Conservation (phyloP, 2,113 vertebrate species). For the Elachura formosa region DNA sequence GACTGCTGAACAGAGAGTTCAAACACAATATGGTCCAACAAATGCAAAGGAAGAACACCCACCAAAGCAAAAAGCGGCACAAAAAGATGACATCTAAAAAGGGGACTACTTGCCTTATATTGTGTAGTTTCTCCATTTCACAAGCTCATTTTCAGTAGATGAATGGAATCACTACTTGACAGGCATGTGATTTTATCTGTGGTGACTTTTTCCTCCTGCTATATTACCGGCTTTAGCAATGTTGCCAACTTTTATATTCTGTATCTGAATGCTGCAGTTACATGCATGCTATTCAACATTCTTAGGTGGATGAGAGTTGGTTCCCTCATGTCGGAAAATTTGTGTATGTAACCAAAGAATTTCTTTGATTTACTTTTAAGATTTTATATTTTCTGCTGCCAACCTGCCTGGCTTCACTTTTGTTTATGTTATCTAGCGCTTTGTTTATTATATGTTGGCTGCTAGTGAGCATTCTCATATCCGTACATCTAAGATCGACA, state of each 20-base stretch:
- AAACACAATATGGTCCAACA: background rate
- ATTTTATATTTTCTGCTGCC: background rate
- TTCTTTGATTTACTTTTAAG: background rate
- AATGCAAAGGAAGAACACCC: background rate
- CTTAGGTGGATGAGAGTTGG: background rate
- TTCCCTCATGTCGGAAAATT: background rate
- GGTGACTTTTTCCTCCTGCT: background rate
- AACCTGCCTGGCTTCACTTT: background rate
- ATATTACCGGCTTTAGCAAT: background rate
- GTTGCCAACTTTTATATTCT: background rate
- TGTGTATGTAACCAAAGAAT: background rate
- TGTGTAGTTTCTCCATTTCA: background rate
- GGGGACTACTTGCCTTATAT: background rate
- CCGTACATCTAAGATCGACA: accelerated
- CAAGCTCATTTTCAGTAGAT: background rate
- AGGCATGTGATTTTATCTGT: background rate
- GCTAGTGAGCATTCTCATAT: background rate
- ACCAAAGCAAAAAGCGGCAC: background rate
- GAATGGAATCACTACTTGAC: background rate
- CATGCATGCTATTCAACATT: background rate
- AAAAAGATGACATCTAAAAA: background rate
- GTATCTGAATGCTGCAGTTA: background rate
- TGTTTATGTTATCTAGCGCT: background rate
- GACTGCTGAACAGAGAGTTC: background rate
- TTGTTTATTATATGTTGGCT: background rate